A percentile compares a stretch with the other conserved stretches of the same genome.
Conservation (phyloP, 2,113 vertebrate species). For the Varanus komodoensis region DNA sequence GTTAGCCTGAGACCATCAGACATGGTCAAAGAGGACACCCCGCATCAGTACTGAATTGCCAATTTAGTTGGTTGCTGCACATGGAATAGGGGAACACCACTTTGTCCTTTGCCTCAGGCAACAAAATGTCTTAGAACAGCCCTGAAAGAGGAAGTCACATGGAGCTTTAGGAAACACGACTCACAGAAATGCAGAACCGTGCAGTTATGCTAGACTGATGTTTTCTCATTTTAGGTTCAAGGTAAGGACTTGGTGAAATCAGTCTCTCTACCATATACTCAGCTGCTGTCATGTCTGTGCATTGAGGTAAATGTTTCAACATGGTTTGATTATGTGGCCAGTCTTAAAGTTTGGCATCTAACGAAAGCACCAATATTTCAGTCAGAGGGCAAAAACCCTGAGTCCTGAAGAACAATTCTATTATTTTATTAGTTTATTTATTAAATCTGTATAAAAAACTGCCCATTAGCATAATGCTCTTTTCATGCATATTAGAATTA, state of each 20-base stretch:
- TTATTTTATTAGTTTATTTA: too few species aligned
- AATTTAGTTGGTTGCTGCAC: too few species aligned
- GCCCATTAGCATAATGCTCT: too few species aligned
- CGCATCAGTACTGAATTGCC: too few species aligned
- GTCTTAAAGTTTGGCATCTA: slow-evolving; percentile 17
- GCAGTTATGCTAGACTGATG: slow-evolving; percentile 33
- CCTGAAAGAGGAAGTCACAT: not conserved
- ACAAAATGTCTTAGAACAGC: too few species aligned
- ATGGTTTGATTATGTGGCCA: not conserved
- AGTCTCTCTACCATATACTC: slow-evolving; percentile 73
- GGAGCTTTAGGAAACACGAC: not conserved
- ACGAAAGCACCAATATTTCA: slow-evolving; percentile 7
- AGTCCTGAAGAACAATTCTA: not conserved
- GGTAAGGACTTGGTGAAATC: slow-evolving; percentile 78
- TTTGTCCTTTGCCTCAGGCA: too few species aligned
- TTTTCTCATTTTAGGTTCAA: slow-evolving; percentile 80
- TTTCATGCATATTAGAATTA: not conserved
- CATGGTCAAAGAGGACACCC: too few species aligned
- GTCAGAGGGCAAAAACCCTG: not conserved
- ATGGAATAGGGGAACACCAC: too few species aligned
- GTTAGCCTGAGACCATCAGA: too few species aligned
- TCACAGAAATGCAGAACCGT: not conserved
- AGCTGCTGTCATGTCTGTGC: slow-evolving; percentile 86
- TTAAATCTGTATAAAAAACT: too few species aligned
- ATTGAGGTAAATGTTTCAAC: slow-evolving; percentile 83